Evolutionary conservation across 2,113 vertebrate species (phyloP).

Genomic region (Phocoena sinus): DNA sequence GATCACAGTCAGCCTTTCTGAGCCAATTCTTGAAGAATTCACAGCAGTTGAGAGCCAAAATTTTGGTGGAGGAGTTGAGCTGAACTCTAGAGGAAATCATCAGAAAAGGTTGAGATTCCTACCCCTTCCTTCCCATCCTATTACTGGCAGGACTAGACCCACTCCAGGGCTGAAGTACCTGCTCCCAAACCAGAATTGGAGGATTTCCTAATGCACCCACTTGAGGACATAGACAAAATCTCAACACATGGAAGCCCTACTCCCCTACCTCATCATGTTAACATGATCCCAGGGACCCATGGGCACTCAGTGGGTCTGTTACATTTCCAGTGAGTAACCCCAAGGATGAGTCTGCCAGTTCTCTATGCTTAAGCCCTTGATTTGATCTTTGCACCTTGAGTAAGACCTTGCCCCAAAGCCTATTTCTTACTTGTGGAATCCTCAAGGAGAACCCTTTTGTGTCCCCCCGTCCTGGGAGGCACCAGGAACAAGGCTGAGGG

Average conservation of each 20-base stretch:
- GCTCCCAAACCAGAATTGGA: background rate
- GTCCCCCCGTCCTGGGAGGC: background rate
- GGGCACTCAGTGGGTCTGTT: background rate
- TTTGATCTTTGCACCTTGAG: background rate
- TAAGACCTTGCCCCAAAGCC: background rate
- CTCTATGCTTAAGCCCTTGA: background rate
- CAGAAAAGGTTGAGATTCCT: background rate
- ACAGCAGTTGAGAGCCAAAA: background rate
- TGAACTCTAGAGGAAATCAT: conserved; percentile 47
- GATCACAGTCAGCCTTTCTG: background rate
- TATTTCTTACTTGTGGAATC: background rate
- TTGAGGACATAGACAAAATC: background rate
- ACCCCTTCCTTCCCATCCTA: background rate
- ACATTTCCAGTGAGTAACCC: background rate
- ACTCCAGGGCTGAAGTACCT: background rate
- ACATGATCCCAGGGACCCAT: background rate
- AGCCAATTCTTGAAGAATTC: background rate
- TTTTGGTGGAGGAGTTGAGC: background rate
- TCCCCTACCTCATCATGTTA: background rate
- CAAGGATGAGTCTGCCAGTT: background rate
- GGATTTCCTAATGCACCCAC: background rate
- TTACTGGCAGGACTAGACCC: background rate
- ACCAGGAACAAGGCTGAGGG: background rate
- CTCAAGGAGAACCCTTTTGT: background rate
- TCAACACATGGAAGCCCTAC: background rate